phyloP scores from a whole-genome alignment of 2,113 vertebrate species.

The Zapornia atra region DNA sequence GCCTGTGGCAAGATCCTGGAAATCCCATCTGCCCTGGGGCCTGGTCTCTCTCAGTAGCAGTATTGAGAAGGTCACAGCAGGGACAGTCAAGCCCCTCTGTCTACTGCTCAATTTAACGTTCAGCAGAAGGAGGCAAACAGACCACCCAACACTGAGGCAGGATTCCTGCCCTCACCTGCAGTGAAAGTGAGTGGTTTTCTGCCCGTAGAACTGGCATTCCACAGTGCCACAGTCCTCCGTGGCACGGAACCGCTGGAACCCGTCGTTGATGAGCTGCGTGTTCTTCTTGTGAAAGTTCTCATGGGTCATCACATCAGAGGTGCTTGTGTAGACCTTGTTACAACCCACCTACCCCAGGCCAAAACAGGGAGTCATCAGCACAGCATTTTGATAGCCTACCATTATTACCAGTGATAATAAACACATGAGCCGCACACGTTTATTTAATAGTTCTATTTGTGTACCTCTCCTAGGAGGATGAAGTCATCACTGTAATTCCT shows the following conservation, averaged over 20 bases:
- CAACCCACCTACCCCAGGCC: constrained; percentile 88
- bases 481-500: constrained; percentile 24
- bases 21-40: neutral
- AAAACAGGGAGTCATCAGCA: constrained; percentile 37
- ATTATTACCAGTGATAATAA: neutral
- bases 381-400: neutral
- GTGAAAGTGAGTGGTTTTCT: constrained; percentile 99
- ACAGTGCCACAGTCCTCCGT: constrained; percentile 96
- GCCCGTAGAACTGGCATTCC: constrained; percentile 95
- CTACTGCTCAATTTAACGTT: neutral
- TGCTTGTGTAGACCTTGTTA: constrained; percentile 99
- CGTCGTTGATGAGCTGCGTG: constrained; percentile 97
- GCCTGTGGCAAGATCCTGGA: neutral
- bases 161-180: constrained; percentile 85
- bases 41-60: neutral
- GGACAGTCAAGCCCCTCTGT: neutral
- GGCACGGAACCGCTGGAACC: constrained; percentile 98
- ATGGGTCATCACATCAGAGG: constrained; percentile 98
- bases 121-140: neutral
- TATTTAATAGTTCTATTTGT: neutral
- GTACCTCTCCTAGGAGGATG: neutral
- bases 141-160: neutral
- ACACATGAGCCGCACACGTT: neutral
- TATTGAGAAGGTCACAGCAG: neutral
- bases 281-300: constrained; percentile 99